Conservation (phyloP, 2,888 invertebrate species). For the Adineta ricciae region DNA sequence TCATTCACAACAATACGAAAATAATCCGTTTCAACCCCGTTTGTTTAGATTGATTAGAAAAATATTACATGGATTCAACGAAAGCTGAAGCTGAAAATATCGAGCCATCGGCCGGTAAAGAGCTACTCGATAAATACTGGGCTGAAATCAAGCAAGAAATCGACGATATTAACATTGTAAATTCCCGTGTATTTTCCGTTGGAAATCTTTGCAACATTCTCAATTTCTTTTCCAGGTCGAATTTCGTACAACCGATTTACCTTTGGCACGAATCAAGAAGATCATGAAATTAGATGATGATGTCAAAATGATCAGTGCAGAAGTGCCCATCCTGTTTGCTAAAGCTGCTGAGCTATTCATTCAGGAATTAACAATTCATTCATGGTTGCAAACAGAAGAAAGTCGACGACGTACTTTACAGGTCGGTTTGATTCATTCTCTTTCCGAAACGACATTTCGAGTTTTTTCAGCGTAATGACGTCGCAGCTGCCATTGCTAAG, state of each 20-base stretch:
- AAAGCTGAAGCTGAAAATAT: conserved; percentile 10
- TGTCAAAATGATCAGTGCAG: conserved; percentile 98
- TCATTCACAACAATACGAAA: too few relatives aligned
- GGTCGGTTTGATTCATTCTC: not conserved
- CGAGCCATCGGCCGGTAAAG: not conserved
- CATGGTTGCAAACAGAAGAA: conserved; percentile 93
- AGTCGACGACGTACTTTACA: conserved; percentile 80
- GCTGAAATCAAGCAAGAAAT: not conserved
- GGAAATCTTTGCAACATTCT: not conserved
- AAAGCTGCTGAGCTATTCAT: conserved; percentile 97
- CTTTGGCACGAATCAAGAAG: conserved; percentile 91
- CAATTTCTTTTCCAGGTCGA: not conserved
- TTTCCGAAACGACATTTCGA: not conserved
- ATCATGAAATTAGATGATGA: conserved; percentile 99
- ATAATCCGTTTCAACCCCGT: not conserved
- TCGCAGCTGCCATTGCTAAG: conserved; percentile 83
- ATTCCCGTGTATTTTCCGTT: not conserved
- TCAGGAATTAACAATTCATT: conserved; percentile 82
- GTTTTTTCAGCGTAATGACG: conserved; percentile 69
- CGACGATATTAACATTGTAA: not conserved
- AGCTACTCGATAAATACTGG: not conserved
- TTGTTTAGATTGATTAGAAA: not conserved
- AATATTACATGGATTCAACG: not conserved
- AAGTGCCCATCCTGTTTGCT: conserved; percentile 89
- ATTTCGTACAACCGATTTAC: conserved; percentile 58